Percentiles rank a stretch among this genome's conserved stretches.
These are phyloP conservation scores for Octomys mimax DNA, from an alignment of 2,797 vertebrate species.

Conservation along the genomic window DNA sequence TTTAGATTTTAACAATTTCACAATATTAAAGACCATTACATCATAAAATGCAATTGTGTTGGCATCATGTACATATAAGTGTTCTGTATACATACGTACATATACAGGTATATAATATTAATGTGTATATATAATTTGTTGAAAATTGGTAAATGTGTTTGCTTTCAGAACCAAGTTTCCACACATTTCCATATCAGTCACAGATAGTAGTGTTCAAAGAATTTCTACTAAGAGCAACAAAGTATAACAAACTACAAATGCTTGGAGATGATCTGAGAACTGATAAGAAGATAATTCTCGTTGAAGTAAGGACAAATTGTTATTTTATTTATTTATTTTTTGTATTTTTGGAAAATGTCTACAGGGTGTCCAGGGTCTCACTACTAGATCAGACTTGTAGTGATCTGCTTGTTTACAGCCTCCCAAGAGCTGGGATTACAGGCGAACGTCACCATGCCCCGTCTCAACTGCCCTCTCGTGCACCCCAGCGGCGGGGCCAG, in stretches of 20 bases:
- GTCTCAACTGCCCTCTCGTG: too few species aligned
- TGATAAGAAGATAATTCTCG: slow-evolving; percentile 93
- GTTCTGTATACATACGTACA: not conserved
- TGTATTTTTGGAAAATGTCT: too few species aligned
- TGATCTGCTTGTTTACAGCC: too few species aligned
- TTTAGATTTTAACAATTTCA: slow-evolving; percentile 58
- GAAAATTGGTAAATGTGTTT: slow-evolving; percentile 74
- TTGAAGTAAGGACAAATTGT: slow-evolving; percentile 92
- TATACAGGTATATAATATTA: not conserved
- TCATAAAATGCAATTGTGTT: slow-evolving; percentile 9
- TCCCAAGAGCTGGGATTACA: too few species aligned
- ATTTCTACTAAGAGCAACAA: slow-evolving; percentile 96
- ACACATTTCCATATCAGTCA: slow-evolving; percentile 89
- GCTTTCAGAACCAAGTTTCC: slow-evolving; percentile 91
- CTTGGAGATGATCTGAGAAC: slow-evolving; percentile 89
- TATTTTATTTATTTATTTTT: too few species aligned
- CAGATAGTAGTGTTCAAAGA: slow-evolving; percentile 94
- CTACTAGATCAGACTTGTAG: too few species aligned
- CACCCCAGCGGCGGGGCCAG: too few species aligned
- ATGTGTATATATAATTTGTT: not conserved
- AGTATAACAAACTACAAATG: slow-evolving; percentile 96
- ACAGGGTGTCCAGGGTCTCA: too few species aligned
- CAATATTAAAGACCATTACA: not conserved
- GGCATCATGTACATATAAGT: not conserved
- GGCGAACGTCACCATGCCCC: too few species aligned